Base-by-base conservation (phyloP, 2,797 vertebrate genomes). In the Manis pentadactyla region DNA sequence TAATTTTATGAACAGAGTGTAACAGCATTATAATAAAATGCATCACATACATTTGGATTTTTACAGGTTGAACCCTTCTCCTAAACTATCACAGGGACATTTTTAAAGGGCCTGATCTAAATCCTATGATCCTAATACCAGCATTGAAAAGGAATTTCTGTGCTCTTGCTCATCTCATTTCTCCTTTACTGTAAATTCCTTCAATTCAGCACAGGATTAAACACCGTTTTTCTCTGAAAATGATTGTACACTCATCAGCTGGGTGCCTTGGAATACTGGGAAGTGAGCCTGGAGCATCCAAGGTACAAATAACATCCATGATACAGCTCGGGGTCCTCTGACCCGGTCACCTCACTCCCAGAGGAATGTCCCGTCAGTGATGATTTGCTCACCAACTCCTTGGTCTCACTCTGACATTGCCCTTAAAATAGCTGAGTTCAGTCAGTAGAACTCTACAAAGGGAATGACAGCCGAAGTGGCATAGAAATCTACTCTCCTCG, bases 1-100 rank as follows among this genome's bases (percentile, higher is more conserved):
- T 95, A 87, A 93, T 93, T 97, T 97, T 95, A 92, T 39, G 74
- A 74, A 95, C 61, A 95, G 64, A 94, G 66, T 68, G 57, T 69
- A 90, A 96, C n/a, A 31, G 15, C 57, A 78, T 96, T 89, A 71
- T 64, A 78, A 90, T 34, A 92, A 74, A 87, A 87, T 73, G 71
- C 34, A 90, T 78, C 84, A 83, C 55, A 90, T 90, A 93, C 96
- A 96, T 55, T 73, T 73, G 63, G 71, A 81, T 93, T 92, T 93
- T 71, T 87, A 57, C 34, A 87, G 93, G 79, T 85, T 63, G 13
- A 93, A 89, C 17, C 14, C 39, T 6, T 78, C 83, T 96, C 75
- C 71, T 97, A 90, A 95, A 97, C 89, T 57, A n/a, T 59, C 90
- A 89, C 61, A 77, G 55, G 21, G 77, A n/a, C n/a, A 27, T 93